Percentiles rank a stretch among this genome's conserved stretches.
Conservation (phyloP, 2,888 invertebrate genomes). For the Maniola hyperantus region DNA sequence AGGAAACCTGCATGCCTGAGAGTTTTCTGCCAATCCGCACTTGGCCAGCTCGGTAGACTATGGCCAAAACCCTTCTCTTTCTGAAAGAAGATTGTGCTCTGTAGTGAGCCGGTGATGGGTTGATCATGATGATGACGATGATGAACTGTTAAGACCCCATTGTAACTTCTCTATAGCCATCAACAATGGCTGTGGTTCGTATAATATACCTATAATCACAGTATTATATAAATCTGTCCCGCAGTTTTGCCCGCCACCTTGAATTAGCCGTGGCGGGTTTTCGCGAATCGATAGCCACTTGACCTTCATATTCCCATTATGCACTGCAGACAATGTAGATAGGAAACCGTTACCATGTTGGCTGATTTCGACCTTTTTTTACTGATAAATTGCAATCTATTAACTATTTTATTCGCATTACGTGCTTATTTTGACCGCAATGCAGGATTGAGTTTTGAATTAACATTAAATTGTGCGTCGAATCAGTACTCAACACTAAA, state of each 20-base stretch:
- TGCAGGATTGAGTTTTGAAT: neutral
- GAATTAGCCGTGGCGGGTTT: slow-evolving; percentile 36
- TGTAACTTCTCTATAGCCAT: neutral
- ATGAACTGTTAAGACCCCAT: neutral
- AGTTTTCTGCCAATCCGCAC: too few relatives aligned
- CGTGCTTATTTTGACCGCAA: neutral
- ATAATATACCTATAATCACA: slow-evolving; percentile 14
- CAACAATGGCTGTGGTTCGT: neutral
- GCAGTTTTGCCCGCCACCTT: slow-evolving; percentile 31
- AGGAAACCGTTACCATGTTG: slow-evolving; percentile 38
- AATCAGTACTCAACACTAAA: neutral
- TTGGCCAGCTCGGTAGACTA: too few relatives aligned
- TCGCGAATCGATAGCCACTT: slow-evolving; percentile 43
- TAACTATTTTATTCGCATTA: slow-evolving; percentile 9
- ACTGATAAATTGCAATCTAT: neutral
- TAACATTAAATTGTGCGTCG: neutral
- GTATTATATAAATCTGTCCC: slow-evolving; percentile 21
- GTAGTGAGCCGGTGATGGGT: too few relatives aligned
- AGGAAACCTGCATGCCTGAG: too few relatives aligned
- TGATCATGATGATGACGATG: too few relatives aligned
- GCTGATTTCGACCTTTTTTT: slow-evolving; percentile 28
- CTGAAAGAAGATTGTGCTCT: too few relatives aligned
- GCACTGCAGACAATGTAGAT: slow-evolving; percentile 42
- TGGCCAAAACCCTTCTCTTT: too few relatives aligned
- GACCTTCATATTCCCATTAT: slow-evolving; percentile 43